Evolutionary conservation across 2,797 vertebrate species (phyloP).

Genomic region (Alfaro cultratus): DNA sequence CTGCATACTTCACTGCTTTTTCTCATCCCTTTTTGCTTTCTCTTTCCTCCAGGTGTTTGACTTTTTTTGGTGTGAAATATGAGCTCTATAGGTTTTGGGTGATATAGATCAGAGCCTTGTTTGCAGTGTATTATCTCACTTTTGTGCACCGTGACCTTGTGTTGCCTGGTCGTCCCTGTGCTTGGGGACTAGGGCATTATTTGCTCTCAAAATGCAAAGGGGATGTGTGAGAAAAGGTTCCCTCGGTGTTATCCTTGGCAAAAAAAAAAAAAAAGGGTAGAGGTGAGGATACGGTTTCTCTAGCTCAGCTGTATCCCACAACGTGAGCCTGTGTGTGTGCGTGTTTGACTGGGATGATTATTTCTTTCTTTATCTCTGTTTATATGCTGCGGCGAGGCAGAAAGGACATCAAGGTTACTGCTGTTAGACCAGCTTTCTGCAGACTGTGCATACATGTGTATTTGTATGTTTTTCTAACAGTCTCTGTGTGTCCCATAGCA

Average conservation of each 20-base stretch:
- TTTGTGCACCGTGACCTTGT: slow-evolving; percentile 52
- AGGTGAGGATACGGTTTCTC: slow-evolving; percentile 65
- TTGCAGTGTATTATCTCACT: slow-evolving; percentile 49
- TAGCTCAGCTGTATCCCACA: slow-evolving; percentile 65
- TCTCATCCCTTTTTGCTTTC: slow-evolving; percentile 22
- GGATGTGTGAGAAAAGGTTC: slow-evolving; percentile 38
- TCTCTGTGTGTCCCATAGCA: neutral
- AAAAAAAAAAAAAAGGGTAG: slow-evolving; percentile 37
- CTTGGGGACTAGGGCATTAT: slow-evolving; percentile 28
- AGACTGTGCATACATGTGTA: slow-evolving; percentile 1
- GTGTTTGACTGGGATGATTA: slow-evolving; percentile 42
- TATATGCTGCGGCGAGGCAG: slow-evolving; percentile 50
- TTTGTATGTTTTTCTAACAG: too few species aligned
- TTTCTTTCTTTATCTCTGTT: slow-evolving; percentile 57
- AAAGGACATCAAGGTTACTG: slow-evolving; percentile 53
- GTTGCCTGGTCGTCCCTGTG: slow-evolving; percentile 27
- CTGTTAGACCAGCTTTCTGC: slow-evolving; percentile 14
- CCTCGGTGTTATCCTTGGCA: slow-evolving; percentile 41
- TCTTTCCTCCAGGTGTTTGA: slow-evolving; percentile 19
- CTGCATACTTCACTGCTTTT: slow-evolving; percentile 24
- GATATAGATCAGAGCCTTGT: slow-evolving; percentile 23
- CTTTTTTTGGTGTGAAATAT: slow-evolving; percentile 34
- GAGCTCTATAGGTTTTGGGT: slow-evolving; percentile 21
- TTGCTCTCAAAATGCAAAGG: slow-evolving; percentile 32
- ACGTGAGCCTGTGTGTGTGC: slow-evolving; percentile 32